Evolutionary conservation across 2,113 vertebrate genomes (phyloP).

Genomic region (Melanotaenia duboulayi): DNA sequence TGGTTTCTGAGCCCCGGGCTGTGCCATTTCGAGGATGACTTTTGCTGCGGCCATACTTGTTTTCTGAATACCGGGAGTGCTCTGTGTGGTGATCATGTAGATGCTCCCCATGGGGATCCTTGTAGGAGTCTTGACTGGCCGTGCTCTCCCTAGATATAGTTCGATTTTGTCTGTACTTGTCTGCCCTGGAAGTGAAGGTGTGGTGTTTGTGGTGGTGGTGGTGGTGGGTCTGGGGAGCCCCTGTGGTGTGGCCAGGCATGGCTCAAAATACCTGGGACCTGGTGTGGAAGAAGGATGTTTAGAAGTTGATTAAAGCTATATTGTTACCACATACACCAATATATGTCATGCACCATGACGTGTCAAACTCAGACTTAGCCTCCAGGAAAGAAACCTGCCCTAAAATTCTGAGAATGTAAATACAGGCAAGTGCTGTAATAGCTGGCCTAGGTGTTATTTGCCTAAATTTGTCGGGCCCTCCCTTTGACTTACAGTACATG

Average conservation of each 20-base stretch:
- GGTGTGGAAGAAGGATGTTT: slow-evolving; percentile 13
- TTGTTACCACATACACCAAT: slow-evolving; percentile 13
- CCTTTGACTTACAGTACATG: background rate
- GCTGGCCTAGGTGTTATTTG: slow-evolving; percentile 11
- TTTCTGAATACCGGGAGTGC: slow-evolving; percentile 62
- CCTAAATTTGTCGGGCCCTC: slow-evolving; percentile 22
- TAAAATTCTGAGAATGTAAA: slow-evolving; percentile 36
- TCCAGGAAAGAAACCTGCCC: background rate
- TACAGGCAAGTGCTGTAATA: slow-evolving; percentile 29
- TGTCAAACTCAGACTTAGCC: background rate
- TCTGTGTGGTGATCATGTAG: slow-evolving; percentile 63
- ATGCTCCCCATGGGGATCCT: slow-evolving; percentile 69
- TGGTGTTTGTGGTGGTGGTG: slow-evolving; percentile 66
- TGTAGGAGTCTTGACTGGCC: slow-evolving; percentile 81
- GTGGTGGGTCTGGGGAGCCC: slow-evolving; percentile 69
- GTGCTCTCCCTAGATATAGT: slow-evolving; percentile 74
- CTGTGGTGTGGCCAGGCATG: slow-evolving; percentile 88
- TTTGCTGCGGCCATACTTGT: slow-evolving; percentile 75
- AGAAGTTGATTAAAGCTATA: slow-evolving; percentile 2
- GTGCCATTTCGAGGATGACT: slow-evolving; percentile 81
- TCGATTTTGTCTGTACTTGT: slow-evolving; percentile 76
- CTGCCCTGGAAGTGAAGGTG: slow-evolving; percentile 69
- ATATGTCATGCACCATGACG: background rate
- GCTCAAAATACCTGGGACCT: slow-evolving; percentile 81
- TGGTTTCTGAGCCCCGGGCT: slow-evolving; percentile 84